These are phyloP conservation scores for Eustalomyia histrio DNA, from an alignment of 2,888 invertebrate species.

Conservation along the genomic window DNA sequence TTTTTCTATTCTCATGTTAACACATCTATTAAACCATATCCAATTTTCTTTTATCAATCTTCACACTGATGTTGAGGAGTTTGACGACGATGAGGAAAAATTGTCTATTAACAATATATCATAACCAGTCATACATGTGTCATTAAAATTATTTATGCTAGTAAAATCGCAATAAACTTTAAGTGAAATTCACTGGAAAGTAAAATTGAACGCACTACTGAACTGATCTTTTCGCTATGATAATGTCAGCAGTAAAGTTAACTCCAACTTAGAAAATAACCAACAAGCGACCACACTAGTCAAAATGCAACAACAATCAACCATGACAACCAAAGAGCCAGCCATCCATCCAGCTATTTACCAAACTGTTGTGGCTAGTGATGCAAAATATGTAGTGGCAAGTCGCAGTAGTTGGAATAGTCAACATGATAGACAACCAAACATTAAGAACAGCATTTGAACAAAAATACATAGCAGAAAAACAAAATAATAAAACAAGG, in stretches of 20 bases:
- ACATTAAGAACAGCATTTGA: constrained; percentile 48
- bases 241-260: constrained; percentile 64
- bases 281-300: constrained; percentile 51
- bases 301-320: constrained; percentile 47
- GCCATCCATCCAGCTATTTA: constrained; percentile 5
- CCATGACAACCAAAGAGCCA: constrained; percentile 15
- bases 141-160: constrained; percentile 63
- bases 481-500: constrained; percentile 47
- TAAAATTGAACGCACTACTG: constrained; percentile 65
- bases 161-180: constrained; percentile 48
- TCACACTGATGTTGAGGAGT: too few species aligned
- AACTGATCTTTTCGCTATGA: constrained; percentile 61
- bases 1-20: not conserved
- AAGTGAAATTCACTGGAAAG: constrained; percentile 65
- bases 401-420: constrained; percentile 23
- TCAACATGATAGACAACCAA: constrained; percentile 55
- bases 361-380: constrained; percentile 46
- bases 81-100: not conserved
- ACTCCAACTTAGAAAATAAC: constrained; percentile 56
- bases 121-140: constrained; percentile 60
- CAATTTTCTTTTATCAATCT: not conserved
- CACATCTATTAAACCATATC: not conserved
- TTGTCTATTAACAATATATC: constrained; percentile 49
- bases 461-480: constrained; percentile 11
- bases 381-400: not conserved